These are phyloP conservation scores for Hololepta plana DNA, from an alignment of 2,888 invertebrate genomes.

Conservation along the genomic window DNA sequence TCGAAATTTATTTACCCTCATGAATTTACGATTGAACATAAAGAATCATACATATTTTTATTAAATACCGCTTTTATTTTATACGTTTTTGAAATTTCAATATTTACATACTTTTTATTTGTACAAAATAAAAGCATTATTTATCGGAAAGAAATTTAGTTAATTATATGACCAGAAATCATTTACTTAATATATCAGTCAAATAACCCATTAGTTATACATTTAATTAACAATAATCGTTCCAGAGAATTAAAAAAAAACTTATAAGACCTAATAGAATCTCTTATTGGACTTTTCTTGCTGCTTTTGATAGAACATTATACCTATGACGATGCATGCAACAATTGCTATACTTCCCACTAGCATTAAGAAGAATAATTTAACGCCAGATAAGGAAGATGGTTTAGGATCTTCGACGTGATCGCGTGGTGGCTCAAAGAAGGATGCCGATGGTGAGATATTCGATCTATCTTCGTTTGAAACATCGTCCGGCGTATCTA, in stretches of 20 bases:
- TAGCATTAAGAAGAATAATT: constrained; percentile 77
- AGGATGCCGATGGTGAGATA: constrained; percentile 76
- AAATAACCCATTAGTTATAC: too few species aligned
- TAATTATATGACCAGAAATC: too few species aligned
- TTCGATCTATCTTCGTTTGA: constrained; percentile 56
- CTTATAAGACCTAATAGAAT: constrained; percentile 38
- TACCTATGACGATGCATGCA: constrained; percentile 68
- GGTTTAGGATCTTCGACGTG: constrained; percentile 79
- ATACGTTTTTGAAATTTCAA: too few species aligned
- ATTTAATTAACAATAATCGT: too few species aligned
- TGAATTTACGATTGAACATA: too few species aligned
- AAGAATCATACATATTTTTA: too few species aligned
- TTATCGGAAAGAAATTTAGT: too few species aligned
- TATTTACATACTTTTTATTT: too few species aligned
- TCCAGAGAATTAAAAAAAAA: not conserved
- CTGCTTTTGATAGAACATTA: constrained; percentile 85
- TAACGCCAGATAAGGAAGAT: constrained; percentile 70
- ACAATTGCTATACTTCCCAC: constrained; percentile 67
- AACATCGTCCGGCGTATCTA: constrained; percentile 58
- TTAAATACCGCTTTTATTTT: too few species aligned
- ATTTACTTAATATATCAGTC: too few species aligned
- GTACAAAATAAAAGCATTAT: too few species aligned
- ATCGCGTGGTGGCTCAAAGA: constrained; percentile 81
- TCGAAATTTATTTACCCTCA: too few species aligned
- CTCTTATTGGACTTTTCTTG: constrained; percentile 80